Evolutionary conservation across 1,140 invertebrate genomes (phyloP).

Genomic region (Lepidostoma basale): DNA sequence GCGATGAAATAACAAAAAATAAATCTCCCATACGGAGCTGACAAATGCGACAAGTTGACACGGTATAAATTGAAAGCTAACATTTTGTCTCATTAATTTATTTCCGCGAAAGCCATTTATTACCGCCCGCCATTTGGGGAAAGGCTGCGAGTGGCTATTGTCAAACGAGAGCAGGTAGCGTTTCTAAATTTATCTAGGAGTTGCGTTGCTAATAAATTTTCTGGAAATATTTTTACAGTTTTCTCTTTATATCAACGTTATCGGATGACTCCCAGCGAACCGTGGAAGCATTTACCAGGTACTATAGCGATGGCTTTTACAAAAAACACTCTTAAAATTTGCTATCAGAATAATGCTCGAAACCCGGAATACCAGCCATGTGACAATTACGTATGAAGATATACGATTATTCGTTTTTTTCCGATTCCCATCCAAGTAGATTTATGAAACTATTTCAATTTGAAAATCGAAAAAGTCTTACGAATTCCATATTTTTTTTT

Average conservation of each 20-base stretch:
- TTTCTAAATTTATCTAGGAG: not conserved
- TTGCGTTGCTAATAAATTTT: not conserved
- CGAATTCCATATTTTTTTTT: no score
- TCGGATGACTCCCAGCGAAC: not conserved
- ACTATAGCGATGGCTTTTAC: no score
- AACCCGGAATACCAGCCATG: no score
- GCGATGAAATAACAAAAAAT: not conserved
- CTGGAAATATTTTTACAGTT: not conserved
- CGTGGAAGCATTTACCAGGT: no score
- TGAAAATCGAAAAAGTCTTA: no score
- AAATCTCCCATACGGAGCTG: not conserved
- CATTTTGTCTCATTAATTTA: slow-evolving; percentile 36
- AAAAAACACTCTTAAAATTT: no score
- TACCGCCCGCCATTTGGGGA: not conserved
- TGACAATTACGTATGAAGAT: no score
- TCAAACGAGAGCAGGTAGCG: not conserved
- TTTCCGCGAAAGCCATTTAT: slow-evolving; percentile 26
- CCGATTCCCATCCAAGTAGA: no score
- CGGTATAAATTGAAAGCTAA: slow-evolving; percentile 37
- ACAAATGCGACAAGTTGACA: slow-evolving; percentile 31
- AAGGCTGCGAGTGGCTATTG: not conserved
- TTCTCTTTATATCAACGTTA: no score
- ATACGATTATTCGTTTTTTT: no score
- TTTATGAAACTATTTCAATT: no score
- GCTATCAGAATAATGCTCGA: no score